Base-by-base conservation (phyloP, 1,140 invertebrate genomes). In the Drosophila ananassae region DNA sequence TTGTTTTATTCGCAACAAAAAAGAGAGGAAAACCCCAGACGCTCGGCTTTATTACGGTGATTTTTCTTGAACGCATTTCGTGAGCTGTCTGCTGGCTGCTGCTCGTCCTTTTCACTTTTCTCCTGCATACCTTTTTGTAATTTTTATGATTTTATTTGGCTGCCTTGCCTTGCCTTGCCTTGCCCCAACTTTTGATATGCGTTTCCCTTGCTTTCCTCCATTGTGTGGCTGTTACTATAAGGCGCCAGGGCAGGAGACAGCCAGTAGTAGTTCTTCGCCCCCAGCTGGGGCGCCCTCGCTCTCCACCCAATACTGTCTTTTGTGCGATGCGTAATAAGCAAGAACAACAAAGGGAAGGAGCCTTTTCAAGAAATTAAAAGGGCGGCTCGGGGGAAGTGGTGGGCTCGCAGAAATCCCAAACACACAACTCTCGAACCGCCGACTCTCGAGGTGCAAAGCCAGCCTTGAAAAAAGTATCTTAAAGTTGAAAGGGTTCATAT, bases 141-240 rank as follows among this genome's bases (percentile, higher is more conserved):
- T 89, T 89, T 89, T 89, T 89, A 89, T 89, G 84, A 89, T 89
- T 79, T 89, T 83, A 83, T 89, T 89, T 73, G 57, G 59, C 53
- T 69, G 48, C 32, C 30, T 5, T 28, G 25, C 25, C 25, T 6
- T 28, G 25, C 25, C 25, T 25, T 28, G 71, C 64, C 30, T 63
- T 69, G 56, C 44, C 68, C 39, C 47, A 52, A 64, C 48, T 67
- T 68, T 77, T 64, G 62, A 85, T 77, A 79, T 71, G 81, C 76
- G 69, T 61, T 73, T 79, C 60, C 46, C 67, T 59, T 59, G 57
- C 66, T 48, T 69, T 68, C 63, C 67, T 83, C 64, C 75, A 89
- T 89, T 83, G 89, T 89, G 76, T 89, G 83, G 84, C 89, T 79
- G 89, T 79, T 89, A 73, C 79, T 89, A 89, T 83, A 77, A 77